Conservation (phyloP, 2,113 vertebrate species). For the Taxidea taxus region DNA sequence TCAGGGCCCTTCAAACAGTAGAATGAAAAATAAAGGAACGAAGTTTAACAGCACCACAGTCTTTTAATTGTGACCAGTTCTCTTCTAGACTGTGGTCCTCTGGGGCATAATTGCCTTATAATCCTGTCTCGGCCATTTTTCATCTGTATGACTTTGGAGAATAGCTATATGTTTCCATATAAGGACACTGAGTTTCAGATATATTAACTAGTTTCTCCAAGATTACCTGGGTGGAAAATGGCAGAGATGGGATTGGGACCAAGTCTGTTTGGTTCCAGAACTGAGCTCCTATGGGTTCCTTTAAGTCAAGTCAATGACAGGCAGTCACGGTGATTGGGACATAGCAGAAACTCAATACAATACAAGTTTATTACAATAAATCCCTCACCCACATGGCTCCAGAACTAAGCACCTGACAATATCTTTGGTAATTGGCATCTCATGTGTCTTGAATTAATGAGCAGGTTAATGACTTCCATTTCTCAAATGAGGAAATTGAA, state of each 20-base stretch:
- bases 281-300: neutral
- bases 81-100: neutral
- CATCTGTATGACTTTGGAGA: neutral
- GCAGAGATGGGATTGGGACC: neutral
- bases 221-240: neutral
- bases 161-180: neutral
- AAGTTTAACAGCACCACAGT: neutral
- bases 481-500: constrained; percentile 2
- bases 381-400: neutral
- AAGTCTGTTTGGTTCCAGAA: neutral
- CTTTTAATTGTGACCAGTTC: neutral
- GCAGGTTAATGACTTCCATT: neutral
- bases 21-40: neutral
- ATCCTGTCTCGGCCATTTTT: neutral
- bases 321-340: neutral
- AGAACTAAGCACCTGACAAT: neutral
- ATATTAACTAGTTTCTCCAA: constrained; percentile 6
- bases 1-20: neutral
- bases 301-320: neutral
- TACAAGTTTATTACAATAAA: neutral
- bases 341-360: neutral
- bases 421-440: neutral
- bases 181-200: constrained; percentile 37
- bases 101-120: neutral
- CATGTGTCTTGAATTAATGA: neutral